A percentile compares a stretch with the other conserved stretches of the same genome.
Conservation (phyloP, 2,797 vertebrate genomes). For the Acanthurus leucopareius region DNA sequence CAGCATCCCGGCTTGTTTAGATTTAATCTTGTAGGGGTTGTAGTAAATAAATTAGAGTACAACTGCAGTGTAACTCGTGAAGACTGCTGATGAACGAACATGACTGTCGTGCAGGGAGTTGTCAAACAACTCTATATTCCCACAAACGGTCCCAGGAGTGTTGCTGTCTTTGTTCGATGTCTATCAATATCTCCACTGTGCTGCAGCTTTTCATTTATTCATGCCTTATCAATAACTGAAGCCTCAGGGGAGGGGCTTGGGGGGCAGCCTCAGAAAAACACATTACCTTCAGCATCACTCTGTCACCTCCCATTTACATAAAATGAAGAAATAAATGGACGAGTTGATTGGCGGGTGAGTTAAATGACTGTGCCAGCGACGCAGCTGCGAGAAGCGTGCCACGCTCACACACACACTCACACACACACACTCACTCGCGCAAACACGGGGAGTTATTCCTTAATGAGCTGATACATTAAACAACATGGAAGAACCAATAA, state of each 20-base stretch:
- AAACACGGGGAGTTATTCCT: conserved; percentile 49
- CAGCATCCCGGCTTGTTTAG: too few relatives aligned
- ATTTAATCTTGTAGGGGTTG: too few relatives aligned
- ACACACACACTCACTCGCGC: conserved; percentile 25
- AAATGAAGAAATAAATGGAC: conserved; percentile 54
- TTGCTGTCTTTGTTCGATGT: conserved; percentile 37
- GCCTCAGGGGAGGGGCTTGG: background rate
- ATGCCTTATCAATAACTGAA: conserved; percentile 72
- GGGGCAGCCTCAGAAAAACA: conserved; percentile 40
- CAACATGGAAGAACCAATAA: conserved; percentile 67
- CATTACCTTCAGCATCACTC: conserved; percentile 34
- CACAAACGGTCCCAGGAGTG: conserved; percentile 41
- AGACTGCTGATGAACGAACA: conserved; percentile 3
- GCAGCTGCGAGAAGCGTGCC: conserved; percentile 44
- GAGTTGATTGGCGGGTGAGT: conserved; percentile 56
- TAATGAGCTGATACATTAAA: conserved; percentile 78
- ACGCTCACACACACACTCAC: conserved; percentile 19
- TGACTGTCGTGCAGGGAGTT: conserved; percentile 23
- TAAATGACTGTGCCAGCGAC: conserved; percentile 49
- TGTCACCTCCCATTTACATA: conserved; percentile 57
- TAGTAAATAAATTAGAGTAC: too few relatives aligned
- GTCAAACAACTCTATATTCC: conserved; percentile 44
- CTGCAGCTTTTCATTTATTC: conserved; percentile 57
- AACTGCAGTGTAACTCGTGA: background rate
- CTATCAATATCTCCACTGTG: conserved; percentile 42